A percentile compares a stretch with the other conserved stretches of the same genome.
Evolutionary conservation across 2,797 vertebrate species (phyloP).

Genomic region (Muscicapa comitata): DNA sequence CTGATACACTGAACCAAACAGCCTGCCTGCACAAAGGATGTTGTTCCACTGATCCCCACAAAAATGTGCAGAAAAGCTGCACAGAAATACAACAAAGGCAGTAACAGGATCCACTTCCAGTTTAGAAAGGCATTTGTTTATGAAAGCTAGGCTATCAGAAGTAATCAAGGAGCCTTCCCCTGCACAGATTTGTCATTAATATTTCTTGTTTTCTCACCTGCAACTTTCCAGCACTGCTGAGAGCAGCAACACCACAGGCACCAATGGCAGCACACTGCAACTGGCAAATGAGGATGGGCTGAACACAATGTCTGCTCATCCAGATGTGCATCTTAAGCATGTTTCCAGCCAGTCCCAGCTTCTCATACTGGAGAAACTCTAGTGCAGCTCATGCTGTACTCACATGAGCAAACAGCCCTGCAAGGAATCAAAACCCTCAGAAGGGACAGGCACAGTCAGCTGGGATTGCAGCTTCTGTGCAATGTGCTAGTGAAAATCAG

Average conservation of each 20-base stretch:
- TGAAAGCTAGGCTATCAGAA: not conserved
- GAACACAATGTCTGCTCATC: not conserved
- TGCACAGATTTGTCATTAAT: not conserved
- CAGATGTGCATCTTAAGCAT: accelerated
- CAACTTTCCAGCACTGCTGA: not conserved
- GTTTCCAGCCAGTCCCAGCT: not conserved
- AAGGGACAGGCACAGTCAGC: not conserved
- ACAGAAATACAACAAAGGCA: not conserved
- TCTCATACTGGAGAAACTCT: not conserved
- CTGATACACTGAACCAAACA: not conserved
- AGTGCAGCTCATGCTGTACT: not conserved
- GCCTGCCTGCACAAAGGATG: not conserved
- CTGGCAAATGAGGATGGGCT: not conserved
- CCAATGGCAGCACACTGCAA: not conserved
- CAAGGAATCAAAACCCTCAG: not conserved
- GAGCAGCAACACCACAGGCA: not conserved
- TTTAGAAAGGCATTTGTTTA: not conserved
- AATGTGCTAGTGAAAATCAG: not conserved
- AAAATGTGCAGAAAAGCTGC: not conserved
- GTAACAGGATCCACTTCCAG: not conserved
- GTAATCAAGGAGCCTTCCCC: not conserved
- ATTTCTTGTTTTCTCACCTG: not conserved
- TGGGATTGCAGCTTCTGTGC: not conserved
- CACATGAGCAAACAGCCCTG: not conserved
- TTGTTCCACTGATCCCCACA: not conserved